phyloP scores from a whole-genome alignment of 2,113 vertebrate species.

The Sardina pilchardus region DNA sequence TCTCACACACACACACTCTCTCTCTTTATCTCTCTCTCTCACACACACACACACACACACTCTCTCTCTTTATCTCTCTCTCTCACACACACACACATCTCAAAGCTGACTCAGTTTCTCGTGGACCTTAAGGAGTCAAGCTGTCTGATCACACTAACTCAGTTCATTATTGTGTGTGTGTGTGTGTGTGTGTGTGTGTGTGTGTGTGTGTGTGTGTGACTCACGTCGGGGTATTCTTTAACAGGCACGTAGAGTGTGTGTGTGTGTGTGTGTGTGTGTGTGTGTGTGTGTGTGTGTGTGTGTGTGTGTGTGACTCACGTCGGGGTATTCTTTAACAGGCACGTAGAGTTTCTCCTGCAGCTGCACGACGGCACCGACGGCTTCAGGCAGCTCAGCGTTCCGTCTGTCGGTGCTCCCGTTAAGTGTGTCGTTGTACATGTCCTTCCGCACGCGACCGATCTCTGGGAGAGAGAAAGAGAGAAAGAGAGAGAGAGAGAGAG shows the following conservation, averaged over 20 bases:
- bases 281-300: slow-evolving; percentile 1
- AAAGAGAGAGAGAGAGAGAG: no score
- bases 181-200: neutral
- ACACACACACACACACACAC: no score
- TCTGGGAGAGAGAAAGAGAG: slow-evolving; percentile 69
- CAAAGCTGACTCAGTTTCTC: no score
- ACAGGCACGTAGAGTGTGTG: neutral
- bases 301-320: slow-evolving; percentile 75
- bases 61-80: no score
- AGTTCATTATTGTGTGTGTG: neutral
- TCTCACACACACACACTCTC: no score
- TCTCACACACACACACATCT: neutral
- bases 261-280: slow-evolving; percentile 2
- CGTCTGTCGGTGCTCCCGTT: slow-evolving; percentile 88
- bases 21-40: no score
- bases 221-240: no score
- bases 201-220: neutral
- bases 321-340: slow-evolving; percentile 92
- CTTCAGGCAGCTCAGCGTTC: slow-evolving; percentile 85
- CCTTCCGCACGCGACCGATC: slow-evolving; percentile 92
- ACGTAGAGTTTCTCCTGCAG: slow-evolving; percentile 94
- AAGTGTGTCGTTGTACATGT: slow-evolving; percentile 94
- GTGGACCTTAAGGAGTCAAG: no score
- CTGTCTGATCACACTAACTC: no score
- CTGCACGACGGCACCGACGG: slow-evolving; percentile 86